Evolutionary conservation across 2,113 vertebrate genomes (phyloP).

Genomic region (Vulpes vulpes): DNA sequence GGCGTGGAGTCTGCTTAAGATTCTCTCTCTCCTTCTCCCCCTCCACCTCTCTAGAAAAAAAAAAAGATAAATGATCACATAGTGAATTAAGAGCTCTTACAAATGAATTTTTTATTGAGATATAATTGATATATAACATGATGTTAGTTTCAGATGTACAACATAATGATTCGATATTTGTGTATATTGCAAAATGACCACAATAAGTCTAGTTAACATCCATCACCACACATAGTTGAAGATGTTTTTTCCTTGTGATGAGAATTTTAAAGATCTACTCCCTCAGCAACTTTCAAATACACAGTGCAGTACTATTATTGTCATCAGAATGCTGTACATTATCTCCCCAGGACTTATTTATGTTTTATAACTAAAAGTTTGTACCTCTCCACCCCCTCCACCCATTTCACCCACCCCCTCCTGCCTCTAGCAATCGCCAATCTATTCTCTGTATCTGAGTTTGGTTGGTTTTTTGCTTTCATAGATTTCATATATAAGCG

Average conservation of each 20-base stretch:
- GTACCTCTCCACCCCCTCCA: not conserved
- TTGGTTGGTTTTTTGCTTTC: not conserved
- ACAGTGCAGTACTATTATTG: not conserved
- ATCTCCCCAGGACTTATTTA: not conserved
- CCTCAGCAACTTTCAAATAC: not conserved
- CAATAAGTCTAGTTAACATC: not conserved
- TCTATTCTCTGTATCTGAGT: not conserved
- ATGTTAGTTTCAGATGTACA: not conserved
- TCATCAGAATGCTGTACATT: not conserved
- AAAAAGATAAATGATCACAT: not conserved
- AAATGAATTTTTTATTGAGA: not conserved
- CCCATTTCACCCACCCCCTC: not conserved
- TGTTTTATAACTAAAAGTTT: not conserved
- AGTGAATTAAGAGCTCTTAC: not conserved
- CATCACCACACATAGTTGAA: not conserved
- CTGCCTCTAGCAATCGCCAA: not conserved
- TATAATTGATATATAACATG: not conserved
- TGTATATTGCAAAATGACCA: not conserved
- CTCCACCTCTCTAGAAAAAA: not conserved
- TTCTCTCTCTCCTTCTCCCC: not conserved
- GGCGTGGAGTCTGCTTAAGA: not conserved
- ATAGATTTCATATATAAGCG: not conserved
- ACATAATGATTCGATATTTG: not conserved
- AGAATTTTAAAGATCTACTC: not conserved
- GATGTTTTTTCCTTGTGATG: not conserved